Evolutionary conservation across 1,140 invertebrate genomes (phyloP).

Genomic region (Brachystomella parvula): DNA sequence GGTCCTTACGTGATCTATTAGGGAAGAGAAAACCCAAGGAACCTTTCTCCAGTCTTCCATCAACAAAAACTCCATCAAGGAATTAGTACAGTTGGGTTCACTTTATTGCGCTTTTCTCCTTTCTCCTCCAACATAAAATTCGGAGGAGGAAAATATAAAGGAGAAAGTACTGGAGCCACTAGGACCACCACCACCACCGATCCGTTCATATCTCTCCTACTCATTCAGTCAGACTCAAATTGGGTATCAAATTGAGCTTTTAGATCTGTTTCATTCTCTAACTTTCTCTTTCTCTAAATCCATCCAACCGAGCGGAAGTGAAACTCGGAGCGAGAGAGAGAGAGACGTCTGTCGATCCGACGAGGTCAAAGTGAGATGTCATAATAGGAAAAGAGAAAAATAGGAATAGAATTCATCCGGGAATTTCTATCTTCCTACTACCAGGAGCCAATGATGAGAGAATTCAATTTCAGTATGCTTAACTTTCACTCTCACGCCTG

Average conservation of each 20-base stretch:
- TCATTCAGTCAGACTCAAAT: slow-evolving; percentile 4
- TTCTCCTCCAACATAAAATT: not conserved
- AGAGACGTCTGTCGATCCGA: too few relatives aligned
- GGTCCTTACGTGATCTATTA: too few relatives aligned
- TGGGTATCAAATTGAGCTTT: not conserved
- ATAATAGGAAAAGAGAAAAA: too few relatives aligned
- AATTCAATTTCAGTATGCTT: too few relatives aligned
- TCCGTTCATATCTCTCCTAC: slow-evolving; percentile 1
- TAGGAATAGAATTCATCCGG: too few relatives aligned
- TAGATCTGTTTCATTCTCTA: not conserved
- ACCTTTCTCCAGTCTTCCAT: too few relatives aligned
- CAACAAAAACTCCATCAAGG: slow-evolving; percentile 16
- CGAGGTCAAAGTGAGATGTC: slow-evolving; percentile 11
- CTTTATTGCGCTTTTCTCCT: slow-evolving; percentile 6
- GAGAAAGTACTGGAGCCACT: not conserved
- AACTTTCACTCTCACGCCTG: too few relatives aligned
- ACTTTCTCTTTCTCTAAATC: not conserved
- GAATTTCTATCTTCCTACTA: too few relatives aligned
- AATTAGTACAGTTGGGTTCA: slow-evolving; percentile 17
- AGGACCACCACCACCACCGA: not conserved
- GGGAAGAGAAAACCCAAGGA: too few relatives aligned
- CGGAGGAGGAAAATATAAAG: not conserved
- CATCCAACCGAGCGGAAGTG: not conserved
- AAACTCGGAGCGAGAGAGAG: not conserved
- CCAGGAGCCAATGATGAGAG: too few relatives aligned